A percentile compares a stretch with the other conserved stretches of the same genome.
Evolutionary conservation across 2,888 invertebrate genomes (phyloP).

Genomic region (Cosmia trapezina): DNA sequence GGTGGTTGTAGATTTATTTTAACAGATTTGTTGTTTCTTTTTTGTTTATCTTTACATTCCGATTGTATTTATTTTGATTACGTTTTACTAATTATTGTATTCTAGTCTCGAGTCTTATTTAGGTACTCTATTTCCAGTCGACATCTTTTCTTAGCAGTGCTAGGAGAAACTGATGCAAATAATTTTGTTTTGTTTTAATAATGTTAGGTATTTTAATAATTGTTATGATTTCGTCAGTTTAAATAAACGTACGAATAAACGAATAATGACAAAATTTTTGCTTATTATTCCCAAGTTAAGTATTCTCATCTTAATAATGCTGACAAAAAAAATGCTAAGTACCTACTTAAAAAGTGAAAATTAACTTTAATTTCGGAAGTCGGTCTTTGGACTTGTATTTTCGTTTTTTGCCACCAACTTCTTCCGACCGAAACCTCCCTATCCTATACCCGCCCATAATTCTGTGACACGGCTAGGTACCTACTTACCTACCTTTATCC

Average conservation of each 20-base stretch:
- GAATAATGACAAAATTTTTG: slow-evolving; percentile 5
- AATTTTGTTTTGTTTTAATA: background rate
- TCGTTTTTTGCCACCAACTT: no score
- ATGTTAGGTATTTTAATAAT: slow-evolving; percentile 1
- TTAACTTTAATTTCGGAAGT: no score
- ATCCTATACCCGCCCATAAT: no score
- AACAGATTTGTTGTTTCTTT: background rate
- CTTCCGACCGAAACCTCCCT: no score
- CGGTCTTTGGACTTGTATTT: no score
- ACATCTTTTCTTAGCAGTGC: slow-evolving; percentile 8
- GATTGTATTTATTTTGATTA: slow-evolving; percentile 7
- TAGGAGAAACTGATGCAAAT: slow-evolving; percentile 29
- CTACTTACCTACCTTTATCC: no score
- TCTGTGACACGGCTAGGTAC: no score
- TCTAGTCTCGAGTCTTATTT: slow-evolving; percentile 42
- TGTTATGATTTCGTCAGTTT: slow-evolving; percentile 19
- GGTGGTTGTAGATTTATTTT: slow-evolving; percentile 20
- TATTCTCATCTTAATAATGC: no score
- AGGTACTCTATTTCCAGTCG: slow-evolving; percentile 8
- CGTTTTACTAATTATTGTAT: slow-evolving; percentile 13
- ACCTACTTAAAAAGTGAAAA: no score
- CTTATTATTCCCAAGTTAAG: slow-evolving; percentile 14
- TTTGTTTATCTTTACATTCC: slow-evolving; percentile 19
- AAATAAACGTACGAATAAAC: slow-evolving; percentile 11
- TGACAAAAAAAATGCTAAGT: no score